Base-by-base conservation (phyloP, 2,797 vertebrate genomes). In the Sebastolobus alascanus region DNA sequence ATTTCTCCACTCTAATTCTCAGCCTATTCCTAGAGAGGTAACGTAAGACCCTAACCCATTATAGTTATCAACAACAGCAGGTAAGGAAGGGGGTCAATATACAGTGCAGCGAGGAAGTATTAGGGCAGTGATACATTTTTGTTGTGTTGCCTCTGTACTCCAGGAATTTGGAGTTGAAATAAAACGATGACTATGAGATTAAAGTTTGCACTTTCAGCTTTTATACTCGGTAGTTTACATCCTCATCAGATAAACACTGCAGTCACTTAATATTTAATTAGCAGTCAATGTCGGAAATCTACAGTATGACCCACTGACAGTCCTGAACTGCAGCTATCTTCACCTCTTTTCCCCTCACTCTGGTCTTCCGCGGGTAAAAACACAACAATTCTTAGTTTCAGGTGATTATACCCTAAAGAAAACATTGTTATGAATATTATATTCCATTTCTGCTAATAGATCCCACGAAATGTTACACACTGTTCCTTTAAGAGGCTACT, bases 1-100 rank as follows among this genome's bases (percentile, higher is more conserved):
- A 89, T 88, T 82, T 82, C 79, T 84, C 66, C 40, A 27, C 68
- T 75, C 74, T 90, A 88, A 93, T 84, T 73, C 88, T 72, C 65
- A 38, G 56, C 69, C 75, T 91, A 76, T 86, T 91, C 80, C 68
- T 76, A 56, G 81, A 81, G 73, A 87, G 87, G 79, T 87, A 84
- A 77, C 50, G 27, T 80, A 86, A 89, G 75, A 40, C 40, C 22
- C 38, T 25, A 29, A 74, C 22, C 33, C 38, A 67, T 59, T 73
- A 66, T 2, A 10, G 9, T n/a, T 33, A 73, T 66, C 71, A 65
- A 31, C 6, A 80, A 66, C 27, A 83, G 59, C 18, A 66, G 67
- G 25, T 27, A 29, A 46, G 67, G 18, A 73, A 68, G 14, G 52
- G 46, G 31, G 27, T 72, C 54, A 56, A 60, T 33, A 37, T 2